Evolutionary conservation across 2,113 vertebrate genomes (phyloP).

Genomic region (Capreolus pygargus): DNA sequence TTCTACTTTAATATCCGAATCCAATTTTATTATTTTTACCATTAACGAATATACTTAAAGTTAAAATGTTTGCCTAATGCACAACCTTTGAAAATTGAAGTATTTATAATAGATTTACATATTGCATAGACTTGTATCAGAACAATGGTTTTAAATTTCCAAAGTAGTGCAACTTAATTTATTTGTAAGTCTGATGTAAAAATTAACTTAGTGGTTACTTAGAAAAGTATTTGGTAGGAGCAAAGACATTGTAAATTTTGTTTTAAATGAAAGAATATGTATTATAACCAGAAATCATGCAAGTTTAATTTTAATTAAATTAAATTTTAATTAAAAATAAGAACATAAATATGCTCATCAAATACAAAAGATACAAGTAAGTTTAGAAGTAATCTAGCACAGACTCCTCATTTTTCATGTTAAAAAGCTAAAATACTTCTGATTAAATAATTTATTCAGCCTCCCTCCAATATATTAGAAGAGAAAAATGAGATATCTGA

Average conservation of each 20-base stretch:
- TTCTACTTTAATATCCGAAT: not conserved
- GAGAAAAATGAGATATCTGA: not conserved
- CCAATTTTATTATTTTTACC: not conserved
- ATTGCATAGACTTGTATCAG: not conserved
- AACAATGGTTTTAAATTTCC: not conserved
- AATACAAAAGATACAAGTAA: not conserved
- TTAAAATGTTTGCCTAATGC: conserved; percentile 12
- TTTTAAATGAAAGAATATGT: not conserved
- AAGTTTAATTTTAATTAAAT: not conserved
- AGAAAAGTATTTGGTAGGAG: not conserved
- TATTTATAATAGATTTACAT: not conserved
- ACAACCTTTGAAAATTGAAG: not conserved
- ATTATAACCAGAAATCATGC: not conserved
- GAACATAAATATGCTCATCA: not conserved
- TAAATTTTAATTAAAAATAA: not conserved
- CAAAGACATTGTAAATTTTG: not conserved
- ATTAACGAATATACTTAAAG: not conserved
- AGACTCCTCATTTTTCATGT: not conserved
- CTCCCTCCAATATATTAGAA: not conserved
- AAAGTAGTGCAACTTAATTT: not conserved
- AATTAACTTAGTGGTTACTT: not conserved
- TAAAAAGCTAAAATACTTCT: not conserved
- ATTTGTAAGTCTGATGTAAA: not conserved
- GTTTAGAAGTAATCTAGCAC: not conserved
- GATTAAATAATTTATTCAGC: not conserved